A percentile compares a stretch with the other conserved stretches of the same genome.
Conservation (phyloP, 2,113 vertebrate species). For the Cyprinus carpio region DNA sequence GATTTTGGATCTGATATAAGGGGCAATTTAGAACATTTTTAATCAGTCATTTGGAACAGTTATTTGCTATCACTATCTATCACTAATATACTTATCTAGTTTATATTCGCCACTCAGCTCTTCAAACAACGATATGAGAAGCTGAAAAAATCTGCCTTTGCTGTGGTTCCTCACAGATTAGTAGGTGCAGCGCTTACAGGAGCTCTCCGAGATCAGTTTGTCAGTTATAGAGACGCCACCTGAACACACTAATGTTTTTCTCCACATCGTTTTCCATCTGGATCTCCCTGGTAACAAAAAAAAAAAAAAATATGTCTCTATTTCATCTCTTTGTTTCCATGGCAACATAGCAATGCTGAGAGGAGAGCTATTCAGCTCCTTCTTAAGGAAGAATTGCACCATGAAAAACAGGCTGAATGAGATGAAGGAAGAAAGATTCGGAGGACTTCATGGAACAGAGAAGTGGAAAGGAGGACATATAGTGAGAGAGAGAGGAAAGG, state of each 20-base stretch:
- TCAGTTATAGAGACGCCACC: slow-evolving; percentile 35
- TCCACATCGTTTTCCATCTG: slow-evolving; percentile 47
- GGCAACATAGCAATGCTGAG: slow-evolving; percentile 67
- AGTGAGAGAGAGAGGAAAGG: slow-evolving; percentile 25
- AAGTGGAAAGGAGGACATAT: slow-evolving; percentile 35
- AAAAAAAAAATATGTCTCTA: slow-evolving; percentile 65
- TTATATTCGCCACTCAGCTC: background rate
- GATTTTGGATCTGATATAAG: background rate
- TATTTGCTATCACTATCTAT: background rate
- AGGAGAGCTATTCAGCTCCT: slow-evolving; percentile 62
- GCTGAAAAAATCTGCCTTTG: background rate
- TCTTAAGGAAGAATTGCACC: slow-evolving; percentile 61
- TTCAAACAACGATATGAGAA: background rate
- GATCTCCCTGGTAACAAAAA: slow-evolving; percentile 63
- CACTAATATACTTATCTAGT: background rate
- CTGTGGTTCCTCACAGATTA: background rate
- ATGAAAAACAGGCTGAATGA: slow-evolving; percentile 49
- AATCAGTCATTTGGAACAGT: background rate
- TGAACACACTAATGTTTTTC: slow-evolving; percentile 47
- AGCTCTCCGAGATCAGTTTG: background rate
- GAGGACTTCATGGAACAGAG: slow-evolving; percentile 34
- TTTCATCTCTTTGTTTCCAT: slow-evolving; percentile 74
- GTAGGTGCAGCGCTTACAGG: background rate
- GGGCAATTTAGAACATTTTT: background rate
- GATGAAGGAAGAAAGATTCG: slow-evolving; percentile 35